Conservation (phyloP, 1,140 invertebrate genomes). For the Branchinecta lindahli region DNA sequence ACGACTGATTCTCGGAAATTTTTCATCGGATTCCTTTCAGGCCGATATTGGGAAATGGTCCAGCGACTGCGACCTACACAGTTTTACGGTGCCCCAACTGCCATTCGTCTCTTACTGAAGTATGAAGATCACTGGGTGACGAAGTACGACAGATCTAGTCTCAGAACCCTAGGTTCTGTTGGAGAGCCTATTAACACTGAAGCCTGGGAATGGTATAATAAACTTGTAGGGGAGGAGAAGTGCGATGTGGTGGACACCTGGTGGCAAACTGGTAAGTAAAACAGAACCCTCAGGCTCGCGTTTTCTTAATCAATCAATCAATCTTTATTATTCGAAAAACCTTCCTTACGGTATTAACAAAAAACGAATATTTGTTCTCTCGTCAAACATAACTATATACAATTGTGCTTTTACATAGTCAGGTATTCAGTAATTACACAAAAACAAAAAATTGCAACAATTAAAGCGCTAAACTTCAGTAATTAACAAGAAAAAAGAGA, state of each 20-base stretch:
- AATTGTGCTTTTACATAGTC: no score
- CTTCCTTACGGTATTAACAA: no score
- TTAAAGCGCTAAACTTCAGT: no score
- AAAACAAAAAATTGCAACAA: no score
- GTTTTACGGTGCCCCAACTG: constrained; percentile 40
- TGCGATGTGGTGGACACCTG: constrained; percentile 90
- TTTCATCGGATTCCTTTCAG: constrained; percentile 25
- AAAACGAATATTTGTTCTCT: no score
- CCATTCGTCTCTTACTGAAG: constrained; percentile 36
- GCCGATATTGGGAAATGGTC: constrained; percentile 40
- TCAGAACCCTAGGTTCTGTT: constrained; percentile 37
- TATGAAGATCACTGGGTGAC: constrained; percentile 59
- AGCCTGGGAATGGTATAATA: constrained; percentile 41
- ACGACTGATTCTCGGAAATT: no score
- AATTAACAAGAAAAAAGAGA: no score
- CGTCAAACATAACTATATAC: no score
- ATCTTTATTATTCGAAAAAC: no score
- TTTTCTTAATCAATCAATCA: not conserved
- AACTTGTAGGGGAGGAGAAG: constrained; percentile 34
- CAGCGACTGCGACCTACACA: constrained; percentile 37
- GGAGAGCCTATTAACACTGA: constrained; percentile 43
- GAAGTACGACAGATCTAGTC: constrained; percentile 39
- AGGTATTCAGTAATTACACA: no score
- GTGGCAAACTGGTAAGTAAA: constrained; percentile 64
- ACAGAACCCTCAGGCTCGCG: no score